phyloP scores from a whole-genome alignment of 2,888 invertebrate species.

The Cremastobaeus sp. region DNA sequence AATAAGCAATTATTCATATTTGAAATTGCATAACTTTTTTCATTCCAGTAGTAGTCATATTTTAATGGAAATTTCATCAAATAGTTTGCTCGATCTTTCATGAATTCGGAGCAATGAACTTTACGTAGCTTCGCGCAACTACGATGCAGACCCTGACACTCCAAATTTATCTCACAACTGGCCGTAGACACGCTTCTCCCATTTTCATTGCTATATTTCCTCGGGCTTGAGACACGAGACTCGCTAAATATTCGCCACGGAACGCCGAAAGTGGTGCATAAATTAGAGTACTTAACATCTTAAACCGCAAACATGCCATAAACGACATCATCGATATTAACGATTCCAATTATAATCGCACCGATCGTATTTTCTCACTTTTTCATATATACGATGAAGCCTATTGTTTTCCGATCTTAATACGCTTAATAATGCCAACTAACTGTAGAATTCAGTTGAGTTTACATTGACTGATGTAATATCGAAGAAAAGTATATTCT shows the following conservation, averaged over 20 bases:
- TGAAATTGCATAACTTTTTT: too few relatives aligned
- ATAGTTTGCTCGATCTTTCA: conserved; percentile 25
- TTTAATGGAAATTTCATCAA: conserved; percentile 6
- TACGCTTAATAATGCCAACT: too few relatives aligned
- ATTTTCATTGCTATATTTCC: conserved; percentile 60
- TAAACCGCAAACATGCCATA: conserved; percentile 27
- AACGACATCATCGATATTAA: conserved; percentile 16
- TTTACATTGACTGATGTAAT: too few relatives aligned
- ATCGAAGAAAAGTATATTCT: too few relatives aligned
- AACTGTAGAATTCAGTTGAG: too few relatives aligned
- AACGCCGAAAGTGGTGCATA: conserved; percentile 46
- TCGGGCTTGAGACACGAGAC: conserved; percentile 41
- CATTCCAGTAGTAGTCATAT: background rate
- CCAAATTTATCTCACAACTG: conserved; percentile 59
- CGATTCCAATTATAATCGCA: conserved; percentile 23
- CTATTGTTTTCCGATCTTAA: too few relatives aligned
- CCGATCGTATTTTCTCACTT: background rate
- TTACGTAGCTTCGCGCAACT: conserved; percentile 44
- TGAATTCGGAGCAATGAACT: conserved; percentile 58
- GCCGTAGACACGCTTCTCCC: conserved; percentile 54
- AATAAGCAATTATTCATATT: too few relatives aligned
- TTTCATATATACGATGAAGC: background rate
- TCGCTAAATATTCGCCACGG: conserved; percentile 38
- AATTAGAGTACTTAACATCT: conserved; percentile 52
- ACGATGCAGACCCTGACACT: conserved; percentile 54